Conservation (phyloP, 2,113 vertebrate species). For the Charadrius vociferus region DNA sequence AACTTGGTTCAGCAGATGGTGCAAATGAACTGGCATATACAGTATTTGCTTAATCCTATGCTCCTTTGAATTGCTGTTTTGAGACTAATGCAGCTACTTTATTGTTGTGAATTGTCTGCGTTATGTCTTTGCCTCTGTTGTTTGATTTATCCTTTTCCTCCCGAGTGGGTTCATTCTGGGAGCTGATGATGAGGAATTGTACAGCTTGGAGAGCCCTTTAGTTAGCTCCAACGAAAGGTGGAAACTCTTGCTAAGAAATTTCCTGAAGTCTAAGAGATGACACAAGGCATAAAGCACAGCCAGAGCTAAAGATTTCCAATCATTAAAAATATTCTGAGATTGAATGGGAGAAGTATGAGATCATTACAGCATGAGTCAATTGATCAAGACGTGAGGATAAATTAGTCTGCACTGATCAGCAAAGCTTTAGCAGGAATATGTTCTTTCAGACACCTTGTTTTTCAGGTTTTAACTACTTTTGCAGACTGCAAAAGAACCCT, state of each 20-base stretch:
- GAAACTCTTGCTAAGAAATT: not conserved
- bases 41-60: constrained; percentile 49
- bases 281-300: not conserved
- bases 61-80: constrained; percentile 19
- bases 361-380: not conserved
- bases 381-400: not conserved
- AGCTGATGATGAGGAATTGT: not conserved
- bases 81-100: constrained; percentile 46
- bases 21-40: constrained; percentile 12
- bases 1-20: constrained; percentile 41
- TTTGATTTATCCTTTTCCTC: constrained; percentile 30
- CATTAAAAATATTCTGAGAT: not conserved
- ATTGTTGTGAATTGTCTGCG: constrained; percentile 27
- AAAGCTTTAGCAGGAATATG: not conserved
- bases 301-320: not conserved
- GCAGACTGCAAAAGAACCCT: not conserved
- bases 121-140: not conserved
- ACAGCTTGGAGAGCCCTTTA: not conserved
- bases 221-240: not conserved
- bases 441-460: not conserved
- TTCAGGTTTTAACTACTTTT: not conserved
- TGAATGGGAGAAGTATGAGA: not conserved
- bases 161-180: not conserved
- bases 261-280: not conserved
- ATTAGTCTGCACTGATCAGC: not conserved